phyloP scores from a whole-genome alignment of 2,113 vertebrate genomes.

The Scophthalmus maximus region DNA sequence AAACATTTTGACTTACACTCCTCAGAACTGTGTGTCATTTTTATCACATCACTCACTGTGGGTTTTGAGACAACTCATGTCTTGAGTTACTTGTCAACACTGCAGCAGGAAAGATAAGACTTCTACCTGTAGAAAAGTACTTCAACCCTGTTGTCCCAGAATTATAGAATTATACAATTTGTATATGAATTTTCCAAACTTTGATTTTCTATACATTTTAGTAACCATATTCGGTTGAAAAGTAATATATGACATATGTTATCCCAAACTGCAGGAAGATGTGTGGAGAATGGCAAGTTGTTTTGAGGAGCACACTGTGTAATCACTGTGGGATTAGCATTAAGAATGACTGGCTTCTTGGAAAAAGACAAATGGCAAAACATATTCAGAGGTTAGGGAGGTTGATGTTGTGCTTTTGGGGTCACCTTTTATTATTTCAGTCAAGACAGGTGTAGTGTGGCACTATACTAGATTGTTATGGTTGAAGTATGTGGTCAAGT shows the following conservation, averaged over 20 bases:
- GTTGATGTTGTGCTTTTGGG: conserved; percentile 4
- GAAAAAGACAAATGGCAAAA: conserved; percentile 70
- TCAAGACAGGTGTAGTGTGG: neutral
- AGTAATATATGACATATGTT: conserved; percentile 42
- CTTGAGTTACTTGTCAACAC: conserved; percentile 46
- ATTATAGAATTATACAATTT: neutral
- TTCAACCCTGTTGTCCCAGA: neutral
- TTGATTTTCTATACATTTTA: neutral
- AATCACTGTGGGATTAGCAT: conserved; percentile 63
- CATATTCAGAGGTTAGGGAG: conserved; percentile 27
- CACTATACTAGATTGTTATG: neutral
- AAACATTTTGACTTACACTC: conserved; percentile 40
- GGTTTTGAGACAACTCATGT: conserved; percentile 51
- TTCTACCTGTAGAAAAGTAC: no score
- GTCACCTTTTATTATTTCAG: conserved; percentile 2
- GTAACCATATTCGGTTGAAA: conserved; percentile 25
- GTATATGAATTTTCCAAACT: neutral
- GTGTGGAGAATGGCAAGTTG: conserved; percentile 57
- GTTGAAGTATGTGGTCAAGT: neutral
- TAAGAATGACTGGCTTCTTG: conserved; percentile 70
- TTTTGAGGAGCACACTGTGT: conserved; percentile 52
- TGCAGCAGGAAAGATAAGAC: neutral
- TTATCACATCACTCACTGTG: conserved; percentile 37
- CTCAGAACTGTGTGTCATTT: conserved; percentile 54
- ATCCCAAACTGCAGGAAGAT: conserved; percentile 50